Evolutionary conservation across 92 coral and sea anemone species (phyloP), one percentile per base, ranked within the genome.

Genomic region (Porites lobata): DNA sequence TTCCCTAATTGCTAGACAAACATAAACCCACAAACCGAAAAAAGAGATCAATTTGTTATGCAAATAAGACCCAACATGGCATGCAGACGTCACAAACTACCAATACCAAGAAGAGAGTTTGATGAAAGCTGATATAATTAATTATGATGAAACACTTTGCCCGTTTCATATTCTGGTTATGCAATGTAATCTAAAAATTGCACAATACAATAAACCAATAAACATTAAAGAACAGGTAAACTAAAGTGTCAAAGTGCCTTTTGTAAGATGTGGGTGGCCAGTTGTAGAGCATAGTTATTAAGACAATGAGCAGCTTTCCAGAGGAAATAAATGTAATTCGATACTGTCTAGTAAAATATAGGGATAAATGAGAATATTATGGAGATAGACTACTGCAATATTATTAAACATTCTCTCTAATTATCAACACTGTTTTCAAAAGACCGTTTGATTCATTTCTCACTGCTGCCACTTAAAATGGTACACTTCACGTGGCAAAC

Each of bases 261-360:
- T 50, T 15, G 15, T 69, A 21, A 22, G 50, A 71, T 71, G 15
- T 15, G 21, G 19, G 76, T 13, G 76, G 56, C 20, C 57, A 13
- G 2, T 22, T 17, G 50, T 11, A 0, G 54, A 43, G 17, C 53
- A 70, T 61, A 78, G 62, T 61, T 59, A 59, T 61, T 4, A 51
- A 56, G 52, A 61, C 83, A 81, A 81, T 81, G 43, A 68, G 38
- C 22, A 38, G 12, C 38, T 29, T 70, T 70, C 75, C 43, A 70
- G 52, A 70, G 9, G 32, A 15, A 70, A 5, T 15, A 11, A 29
- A 18, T 10, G 75, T 70, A 70, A 70, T 12, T 6, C 17, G 15
- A 70, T 38, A 70, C 75, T 70, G n/a, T 70, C 75, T 14, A 0
- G 75, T 43, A 70, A 32, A 11, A 32, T 70, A 32, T 15, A 70